Base-by-base conservation (phyloP, 2,888 invertebrate species). In the Pachymerium ferrugineum region DNA sequence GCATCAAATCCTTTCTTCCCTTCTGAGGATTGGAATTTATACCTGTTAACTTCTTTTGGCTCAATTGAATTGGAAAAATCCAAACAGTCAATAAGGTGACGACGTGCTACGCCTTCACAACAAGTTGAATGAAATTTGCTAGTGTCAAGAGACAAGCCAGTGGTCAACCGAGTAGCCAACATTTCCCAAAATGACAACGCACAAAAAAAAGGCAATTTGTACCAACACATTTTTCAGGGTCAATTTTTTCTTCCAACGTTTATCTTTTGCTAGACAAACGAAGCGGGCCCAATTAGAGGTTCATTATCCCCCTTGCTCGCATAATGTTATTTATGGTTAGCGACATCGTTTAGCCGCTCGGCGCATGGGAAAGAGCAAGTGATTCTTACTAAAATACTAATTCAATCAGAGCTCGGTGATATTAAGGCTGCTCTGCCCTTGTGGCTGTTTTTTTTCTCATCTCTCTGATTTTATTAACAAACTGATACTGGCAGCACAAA, bases 11-110 rank as follows among this genome's bases (percentile, higher is more conserved):
- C 67, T 67, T 67, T 67, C 67, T 67, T 67, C 19, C 19, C 67
- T n/a, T 14, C 67, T 16, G 29, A 67, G 67, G 22, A 67, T 67
- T 67, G 25, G 67, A 67, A 67, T 67, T 67, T 67, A 67, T 67
- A 28, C 67, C 29, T 67, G 67, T 70, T 70, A 70, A 70, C 29
- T 19, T 19, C 19, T 28, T 31, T 31, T 25, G 31, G 70, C 70
- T 31, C 70, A 70, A 70, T 70, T 70, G 70, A 70, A 70, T 70
- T 70, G 70, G 29, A 30, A 28, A 70, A 70, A 70, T 70, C 70
- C 70, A 70, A 70, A 70, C 70, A 70, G 70, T 30, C 70, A 70
- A 70, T 70, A 70, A 28, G 30, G 16, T n/a, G 6, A 19, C 67
- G 22, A 67, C 67, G 67, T 67, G 67, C 67, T 22, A 14, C 29